Base-by-base conservation (phyloP, 1,140 invertebrate genomes). In the Phortica variegata region DNA sequence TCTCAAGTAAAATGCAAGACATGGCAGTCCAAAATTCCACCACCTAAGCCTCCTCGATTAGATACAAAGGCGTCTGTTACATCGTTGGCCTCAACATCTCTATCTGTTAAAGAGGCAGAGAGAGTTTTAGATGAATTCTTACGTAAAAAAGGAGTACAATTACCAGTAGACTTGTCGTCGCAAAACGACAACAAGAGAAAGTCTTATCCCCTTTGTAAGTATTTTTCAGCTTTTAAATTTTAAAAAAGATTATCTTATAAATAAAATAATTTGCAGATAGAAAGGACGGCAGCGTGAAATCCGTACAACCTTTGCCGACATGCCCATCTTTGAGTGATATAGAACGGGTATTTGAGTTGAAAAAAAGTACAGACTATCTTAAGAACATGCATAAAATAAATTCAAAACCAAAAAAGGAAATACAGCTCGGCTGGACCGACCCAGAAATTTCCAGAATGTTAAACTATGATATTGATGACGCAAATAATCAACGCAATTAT, bases 271-370 rank as follows among this genome's bases (percentile, higher is more conserved):
- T 36, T 37, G 2, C 36, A 69, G 65, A 60, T 6, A 47, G 58
- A 32, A 29, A 42, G 32, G 65, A 70, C 15, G 65, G 71, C 17
- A 37, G 51, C 5, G 16, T 3, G 6, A 37, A 17, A 13, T 21
- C n/a, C 1, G 31, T 33, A 6, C 58, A 51, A 3, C 7, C n/a
- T n/a, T n/a, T 72, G 20, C 56, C 66, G 0, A 57, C 54, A 2
- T 74, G 62, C 17, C 72, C 72, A 2, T 72, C 68, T 2, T 36
- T 74, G 12, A 74, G 68, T 38, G 72, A 74, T 42, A 55, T 74
- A 17, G 71, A 73, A 36, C 61, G 58, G 2, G 53, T 60, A 2
- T 63, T 73, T 31, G 50, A 69, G 18, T 63, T 53, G 0, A 69
- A 73, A 17, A 58, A 65, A 0, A 56, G 54, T 1, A 49, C 45